phyloP scores from a whole-genome alignment of 37 sponge, comb jelly and placozoan genomes.

The Beroe ovata region DNA sequence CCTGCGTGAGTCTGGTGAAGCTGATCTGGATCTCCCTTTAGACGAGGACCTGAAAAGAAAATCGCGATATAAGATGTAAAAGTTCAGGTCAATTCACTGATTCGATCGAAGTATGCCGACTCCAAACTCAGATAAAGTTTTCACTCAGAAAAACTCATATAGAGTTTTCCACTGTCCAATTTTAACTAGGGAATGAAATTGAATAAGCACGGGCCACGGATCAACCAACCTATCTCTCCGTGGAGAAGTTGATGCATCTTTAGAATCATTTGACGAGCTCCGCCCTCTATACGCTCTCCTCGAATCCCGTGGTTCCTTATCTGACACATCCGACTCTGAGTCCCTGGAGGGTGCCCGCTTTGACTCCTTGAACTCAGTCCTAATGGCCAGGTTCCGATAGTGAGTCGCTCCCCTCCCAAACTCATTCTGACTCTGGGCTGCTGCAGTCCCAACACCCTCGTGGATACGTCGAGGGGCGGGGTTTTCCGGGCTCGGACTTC shows the following conservation, averaged over 20 bases:
- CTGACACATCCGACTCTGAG: constrained; percentile 19
- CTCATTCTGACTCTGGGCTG: neutral
- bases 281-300: neutral
- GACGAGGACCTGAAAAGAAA: constrained; percentile 54
- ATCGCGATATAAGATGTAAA: too few species aligned
- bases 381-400: constrained; percentile 15
- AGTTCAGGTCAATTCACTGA: too few species aligned
- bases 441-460: neutral
- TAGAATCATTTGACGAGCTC: constrained; percentile 26
- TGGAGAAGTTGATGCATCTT: constrained; percentile 7
- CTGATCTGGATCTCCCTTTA: neutral
- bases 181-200: too few species aligned
- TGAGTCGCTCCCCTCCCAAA: constrained; percentile 33
- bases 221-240: neutral
- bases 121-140: too few species aligned
- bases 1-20: neutral
- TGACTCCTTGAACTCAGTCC: neutral
- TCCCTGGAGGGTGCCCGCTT: neutral
- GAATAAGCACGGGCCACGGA: neutral
- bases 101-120: too few species aligned
- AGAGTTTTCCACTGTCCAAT: too few species aligned
- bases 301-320: neutral
- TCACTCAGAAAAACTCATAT: too few species aligned
- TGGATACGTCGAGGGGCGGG: neutral
- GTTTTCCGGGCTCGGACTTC: constrained; percentile 32